phyloP scores from a whole-genome alignment of 2,888 invertebrate species.

The Campoplex capitator region DNA sequence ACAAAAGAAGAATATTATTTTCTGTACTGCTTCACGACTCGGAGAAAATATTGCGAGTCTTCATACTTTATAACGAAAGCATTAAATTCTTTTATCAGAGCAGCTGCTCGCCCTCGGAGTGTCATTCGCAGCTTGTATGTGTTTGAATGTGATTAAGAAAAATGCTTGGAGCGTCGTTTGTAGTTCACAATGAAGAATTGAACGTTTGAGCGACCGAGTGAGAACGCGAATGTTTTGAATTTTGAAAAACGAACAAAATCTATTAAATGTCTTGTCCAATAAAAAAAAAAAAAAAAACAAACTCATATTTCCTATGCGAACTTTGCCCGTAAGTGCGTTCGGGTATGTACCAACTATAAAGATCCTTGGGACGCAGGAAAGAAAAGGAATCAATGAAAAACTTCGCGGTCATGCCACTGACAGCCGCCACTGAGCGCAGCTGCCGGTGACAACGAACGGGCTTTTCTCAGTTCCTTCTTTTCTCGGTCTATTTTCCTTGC shows the following conservation, averaged over 20 bases:
- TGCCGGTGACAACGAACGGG: constrained; percentile 30
- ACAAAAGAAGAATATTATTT: not conserved
- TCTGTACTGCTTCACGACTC: not conserved
- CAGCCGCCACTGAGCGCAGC: constrained; percentile 33
- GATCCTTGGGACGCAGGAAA: not conserved
- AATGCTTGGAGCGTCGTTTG: not conserved
- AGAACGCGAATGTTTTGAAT: not conserved
- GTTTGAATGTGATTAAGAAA: too few relatives aligned
- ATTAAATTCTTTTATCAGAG: not conserved
- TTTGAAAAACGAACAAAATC: not conserved
- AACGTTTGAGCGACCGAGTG: not conserved
- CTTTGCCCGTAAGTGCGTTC: not conserved
- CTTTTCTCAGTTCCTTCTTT: not conserved
- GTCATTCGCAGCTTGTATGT: not conserved
- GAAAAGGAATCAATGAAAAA: constrained; percentile 30
- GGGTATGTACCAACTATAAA: not conserved
- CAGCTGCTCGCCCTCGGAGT: not conserved
- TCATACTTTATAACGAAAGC: not conserved
- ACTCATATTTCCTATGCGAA: not conserved
- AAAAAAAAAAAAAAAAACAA: not conserved
- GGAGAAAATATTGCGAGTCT: not conserved
- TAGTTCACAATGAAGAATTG: not conserved
- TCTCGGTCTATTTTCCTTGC: not conserved
- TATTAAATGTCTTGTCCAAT: not conserved
- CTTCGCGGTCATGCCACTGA: constrained; percentile 44